Conservation (phyloP, 2,888 invertebrate genomes). For the Daptonema setosum region DNA sequence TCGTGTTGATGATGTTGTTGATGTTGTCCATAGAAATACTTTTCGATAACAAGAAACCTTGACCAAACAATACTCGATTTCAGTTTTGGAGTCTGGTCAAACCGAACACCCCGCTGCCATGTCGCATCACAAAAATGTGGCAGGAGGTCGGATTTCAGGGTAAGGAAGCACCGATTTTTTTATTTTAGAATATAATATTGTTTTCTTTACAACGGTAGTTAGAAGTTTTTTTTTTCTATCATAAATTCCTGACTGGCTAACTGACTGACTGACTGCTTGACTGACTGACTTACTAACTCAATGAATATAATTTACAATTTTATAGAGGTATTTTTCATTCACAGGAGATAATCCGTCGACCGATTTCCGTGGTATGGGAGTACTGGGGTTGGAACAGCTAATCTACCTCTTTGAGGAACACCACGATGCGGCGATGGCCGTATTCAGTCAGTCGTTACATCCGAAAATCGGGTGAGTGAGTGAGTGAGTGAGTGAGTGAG, state of each 20-base stretch:
- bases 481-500: no score
- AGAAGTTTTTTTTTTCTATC: no score
- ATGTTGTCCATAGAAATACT: no score
- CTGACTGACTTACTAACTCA: no score
- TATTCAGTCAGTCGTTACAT: conserved; percentile 13
- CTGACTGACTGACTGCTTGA: no score
- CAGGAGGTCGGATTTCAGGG: conserved; percentile 63
- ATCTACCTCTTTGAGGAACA: conserved; percentile 34
- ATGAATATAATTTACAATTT: neutral
- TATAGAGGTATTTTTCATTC: conserved; percentile 27
- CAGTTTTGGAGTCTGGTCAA: conserved; percentile 55
- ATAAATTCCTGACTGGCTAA: no score
- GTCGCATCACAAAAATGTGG: conserved; percentile 72
- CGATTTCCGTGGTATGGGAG: conserved; percentile 92
- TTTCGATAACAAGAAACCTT: no score
- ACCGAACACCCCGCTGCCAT: conserved; percentile 48
- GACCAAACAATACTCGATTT: conserved; percentile 1
- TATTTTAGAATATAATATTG: no score
- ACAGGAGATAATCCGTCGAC: conserved; percentile 90
- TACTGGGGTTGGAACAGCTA: conserved; percentile 73
- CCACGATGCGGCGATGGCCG: conserved; percentile 8
- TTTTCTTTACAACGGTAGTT: no score
- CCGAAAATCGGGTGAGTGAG: conserved; percentile 12
- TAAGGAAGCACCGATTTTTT: neutral
- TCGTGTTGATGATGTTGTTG: no score